Percentiles rank a stretch among this genome's conserved stretches.
phyloP scores from a whole-genome alignment of 2,113 vertebrate species.

The Tonatia bakeri region DNA sequence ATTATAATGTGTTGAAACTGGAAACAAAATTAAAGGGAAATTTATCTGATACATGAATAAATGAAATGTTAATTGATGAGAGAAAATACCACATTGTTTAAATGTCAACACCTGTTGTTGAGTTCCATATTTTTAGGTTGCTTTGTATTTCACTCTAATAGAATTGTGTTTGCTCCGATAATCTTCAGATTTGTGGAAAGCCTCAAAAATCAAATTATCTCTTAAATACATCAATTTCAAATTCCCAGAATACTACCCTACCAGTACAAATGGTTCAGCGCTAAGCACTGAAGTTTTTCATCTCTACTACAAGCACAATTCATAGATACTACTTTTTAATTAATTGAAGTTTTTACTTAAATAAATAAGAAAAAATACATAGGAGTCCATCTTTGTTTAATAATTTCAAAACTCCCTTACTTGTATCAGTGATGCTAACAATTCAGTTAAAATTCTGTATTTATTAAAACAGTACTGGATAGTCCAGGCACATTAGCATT shows the following conservation, averaged over 20 bases:
- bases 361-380: background rate
- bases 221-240: background rate
- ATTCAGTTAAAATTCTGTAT: background rate
- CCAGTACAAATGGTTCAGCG: background rate
- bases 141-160: background rate
- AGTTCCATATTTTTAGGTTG: background rate
- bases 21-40: background rate
- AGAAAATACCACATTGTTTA: background rate
- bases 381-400: background rate
- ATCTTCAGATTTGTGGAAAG: conserved; percentile 10
- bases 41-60: background rate
- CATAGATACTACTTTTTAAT: background rate
- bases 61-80: background rate
- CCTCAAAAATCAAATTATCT: background rate
- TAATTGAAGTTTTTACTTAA: background rate
- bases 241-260: background rate
- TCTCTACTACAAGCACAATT: background rate
- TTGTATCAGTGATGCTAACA: background rate
- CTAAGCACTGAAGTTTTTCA: background rate
- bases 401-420: background rate
- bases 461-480: background rate
- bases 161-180: background rate
- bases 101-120: conserved; percentile 41
- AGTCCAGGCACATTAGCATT: background rate
- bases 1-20: conserved; percentile 25